Base-by-base conservation (phyloP, 2,888 invertebrate species). In the Coleophora deauratella region DNA sequence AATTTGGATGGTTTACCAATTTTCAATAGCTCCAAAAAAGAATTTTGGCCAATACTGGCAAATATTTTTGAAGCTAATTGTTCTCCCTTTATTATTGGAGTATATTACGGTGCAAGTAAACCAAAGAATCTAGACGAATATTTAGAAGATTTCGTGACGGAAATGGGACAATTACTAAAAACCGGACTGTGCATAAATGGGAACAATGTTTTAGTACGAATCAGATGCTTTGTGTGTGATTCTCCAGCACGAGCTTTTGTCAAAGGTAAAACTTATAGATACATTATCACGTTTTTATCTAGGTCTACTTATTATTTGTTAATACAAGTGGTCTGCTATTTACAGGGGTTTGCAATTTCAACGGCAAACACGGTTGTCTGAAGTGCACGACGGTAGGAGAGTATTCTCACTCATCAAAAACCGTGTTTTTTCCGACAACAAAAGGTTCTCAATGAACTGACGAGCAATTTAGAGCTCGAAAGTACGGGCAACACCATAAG, bases 401-500 rank as follows among this genome's bases (percentile, higher is more conserved):
- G 21, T 46, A 46, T 33, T 46, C 46, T 8, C 40, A 44, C 33
- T 21, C 28, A 2, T 44, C 42, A 6, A 27, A 42, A 35, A 47
- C 43, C 9, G 44, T 47, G 11, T n/a, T 37, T 35, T 44, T 47
- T 40, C 40, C 34, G 2, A 28, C 40, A 9, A 30, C 27, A 4
- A 32, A 27, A n/a, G 34, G 38, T 37, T 37, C 46, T 1, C 11
- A 27, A 27, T 47, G 54, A 39, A 54, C 37, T 8, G 34, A 54
- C 13, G 33, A 49, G 9, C 42, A 44, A n/a, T 59, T 59, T 38
- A 36, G 55, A 3, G 8, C n/a, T 1, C 52, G 51, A 38, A 49
- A 40, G 9, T 51, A 58, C 35, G 51, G 45, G 3, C 1, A 7
- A 8, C 55, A 56, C 30, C 55, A 56, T 27, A 58, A 58, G 30